Percentiles rank a stretch among this genome's conserved stretches.
phyloP scores from a whole-genome alignment of 2,888 invertebrate genomes.

The Acleris holmiana region DNA sequence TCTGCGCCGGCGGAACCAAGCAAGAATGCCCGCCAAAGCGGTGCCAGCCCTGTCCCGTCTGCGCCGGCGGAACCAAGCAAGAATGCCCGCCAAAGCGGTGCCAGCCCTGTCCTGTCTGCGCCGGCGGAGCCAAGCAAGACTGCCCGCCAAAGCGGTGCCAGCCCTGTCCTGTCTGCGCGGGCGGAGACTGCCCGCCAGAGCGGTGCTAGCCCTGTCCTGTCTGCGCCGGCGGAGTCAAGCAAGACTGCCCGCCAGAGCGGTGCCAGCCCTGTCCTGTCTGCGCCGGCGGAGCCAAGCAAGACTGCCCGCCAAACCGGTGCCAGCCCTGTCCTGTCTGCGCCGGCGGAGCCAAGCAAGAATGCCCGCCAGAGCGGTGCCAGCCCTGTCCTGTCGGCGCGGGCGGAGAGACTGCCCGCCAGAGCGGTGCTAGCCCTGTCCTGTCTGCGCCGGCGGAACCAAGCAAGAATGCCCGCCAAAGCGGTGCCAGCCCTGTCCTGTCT shows the following conservation, averaged over 20 bases:
- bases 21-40: not conserved
- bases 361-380: not conserved
- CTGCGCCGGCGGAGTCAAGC: not conserved
- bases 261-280: slow-evolving; percentile 5
- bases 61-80: not conserved
- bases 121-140: not conserved
- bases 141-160: not conserved
- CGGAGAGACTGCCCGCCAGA: not conserved
- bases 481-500: slow-evolving; percentile 3
- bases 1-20: not conserved
- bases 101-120: slow-evolving; percentile 2
- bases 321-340: slow-evolving; percentile 1
- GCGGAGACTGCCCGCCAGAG: not conserved
- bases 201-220: not conserved
- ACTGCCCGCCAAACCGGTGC: not conserved
- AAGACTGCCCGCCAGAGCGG: not conserved
- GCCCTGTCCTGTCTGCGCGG: slow-evolving; percentile 2
- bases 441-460: not conserved
- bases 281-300: not conserved
- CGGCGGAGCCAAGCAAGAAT: not conserved
- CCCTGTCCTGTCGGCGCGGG: not conserved
- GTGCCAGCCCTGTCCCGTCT: slow-evolving; percentile 2
- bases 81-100: not conserved
- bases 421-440: not conserved
- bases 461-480: not conserved